Percentiles rank a stretch among this genome's conserved stretches.
phyloP scores from a whole-genome alignment of 1,140 invertebrate species.

The Acromyrmex charruanus region DNA sequence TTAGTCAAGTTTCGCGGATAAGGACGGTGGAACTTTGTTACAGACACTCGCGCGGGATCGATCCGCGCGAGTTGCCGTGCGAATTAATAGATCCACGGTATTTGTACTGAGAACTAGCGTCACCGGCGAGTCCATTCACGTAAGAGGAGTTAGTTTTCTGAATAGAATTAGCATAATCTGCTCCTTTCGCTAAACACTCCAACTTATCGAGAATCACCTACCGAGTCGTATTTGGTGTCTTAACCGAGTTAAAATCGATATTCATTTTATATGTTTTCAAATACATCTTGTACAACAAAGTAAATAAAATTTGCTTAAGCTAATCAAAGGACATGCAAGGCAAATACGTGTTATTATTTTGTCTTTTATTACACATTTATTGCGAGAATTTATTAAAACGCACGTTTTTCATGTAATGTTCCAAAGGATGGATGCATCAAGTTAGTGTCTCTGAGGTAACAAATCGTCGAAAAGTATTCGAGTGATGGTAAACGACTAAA shows the following conservation, averaged over 20 bases:
- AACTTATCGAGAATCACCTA: slow-evolving; percentile 3
- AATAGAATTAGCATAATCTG: slow-evolving; percentile 71
- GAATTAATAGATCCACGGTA: slow-evolving; percentile 56
- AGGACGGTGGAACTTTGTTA: slow-evolving; percentile 38
- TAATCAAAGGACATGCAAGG: slow-evolving; percentile 9
- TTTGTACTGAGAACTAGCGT: slow-evolving; percentile 20
- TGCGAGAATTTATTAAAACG: neutral
- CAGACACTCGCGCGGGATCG: slow-evolving; percentile 31
- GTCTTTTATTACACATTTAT: neutral
- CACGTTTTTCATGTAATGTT: neutral
- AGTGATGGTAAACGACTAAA: slow-evolving; percentile 23
- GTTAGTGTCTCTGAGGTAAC: neutral
- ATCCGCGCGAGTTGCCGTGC: neutral
- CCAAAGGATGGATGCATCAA: neutral
- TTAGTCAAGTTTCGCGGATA: slow-evolving; percentile 44
- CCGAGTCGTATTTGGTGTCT: slow-evolving; percentile 24
- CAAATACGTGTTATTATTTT: neutral
- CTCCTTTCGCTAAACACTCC: slow-evolving; percentile 45
- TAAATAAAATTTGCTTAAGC: neutral
- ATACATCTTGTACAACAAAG: neutral
- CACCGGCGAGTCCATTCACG: slow-evolving; percentile 38
- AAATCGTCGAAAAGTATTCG: slow-evolving; percentile 23
- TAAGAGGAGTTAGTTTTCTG: slow-evolving; percentile 48
- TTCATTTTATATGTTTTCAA: slow-evolving; percentile 40
- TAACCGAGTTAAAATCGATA: slow-evolving; percentile 61